These are phyloP conservation scores for Cynocephalus volans DNA, from an alignment of 2,113 vertebrate species.

Conservation along the genomic window DNA sequence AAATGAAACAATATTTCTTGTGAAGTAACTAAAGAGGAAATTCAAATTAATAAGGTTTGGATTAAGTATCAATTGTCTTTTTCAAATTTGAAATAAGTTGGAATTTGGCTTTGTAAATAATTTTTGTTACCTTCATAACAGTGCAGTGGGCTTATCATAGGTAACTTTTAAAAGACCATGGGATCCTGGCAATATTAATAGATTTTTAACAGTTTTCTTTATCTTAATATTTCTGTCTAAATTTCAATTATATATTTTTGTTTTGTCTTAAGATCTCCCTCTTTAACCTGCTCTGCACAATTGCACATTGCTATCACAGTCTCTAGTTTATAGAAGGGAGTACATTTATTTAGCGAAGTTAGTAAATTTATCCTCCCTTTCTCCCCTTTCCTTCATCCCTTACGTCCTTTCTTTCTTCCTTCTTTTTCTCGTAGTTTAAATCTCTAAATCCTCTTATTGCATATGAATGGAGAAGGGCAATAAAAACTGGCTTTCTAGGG, in stretches of 20 bases:
- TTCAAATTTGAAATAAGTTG: neutral
- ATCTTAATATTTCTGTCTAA: conserved; percentile 20
- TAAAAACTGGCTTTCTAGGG: conserved; percentile 26
- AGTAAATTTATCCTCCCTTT: neutral
- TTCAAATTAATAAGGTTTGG: conserved; percentile 29
- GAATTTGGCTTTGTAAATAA: conserved; percentile 46
- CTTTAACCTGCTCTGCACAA: neutral
- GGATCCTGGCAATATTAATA: neutral
- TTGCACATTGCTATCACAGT: neutral
- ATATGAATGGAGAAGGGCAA: neutral
- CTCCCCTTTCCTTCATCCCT: neutral
- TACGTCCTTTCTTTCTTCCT: neutral
- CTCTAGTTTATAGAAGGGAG: neutral
- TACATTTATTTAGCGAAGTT: neutral
- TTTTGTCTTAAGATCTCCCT: neutral
- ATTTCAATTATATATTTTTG: neutral
- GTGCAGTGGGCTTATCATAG: neutral
- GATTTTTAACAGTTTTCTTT: conserved; percentile 7
- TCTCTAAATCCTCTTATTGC: neutral
- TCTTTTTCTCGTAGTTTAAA: conserved; percentile 13
- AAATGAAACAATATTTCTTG: neutral
- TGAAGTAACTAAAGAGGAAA: neutral
- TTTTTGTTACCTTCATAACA: neutral
- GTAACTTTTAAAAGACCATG: neutral
- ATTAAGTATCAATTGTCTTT: neutral